Percentiles rank a stretch among this genome's conserved stretches.
Evolutionary conservation across 2,888 invertebrate genomes (phyloP).

Genomic region (Caenorhabditis auriculariae): DNA sequence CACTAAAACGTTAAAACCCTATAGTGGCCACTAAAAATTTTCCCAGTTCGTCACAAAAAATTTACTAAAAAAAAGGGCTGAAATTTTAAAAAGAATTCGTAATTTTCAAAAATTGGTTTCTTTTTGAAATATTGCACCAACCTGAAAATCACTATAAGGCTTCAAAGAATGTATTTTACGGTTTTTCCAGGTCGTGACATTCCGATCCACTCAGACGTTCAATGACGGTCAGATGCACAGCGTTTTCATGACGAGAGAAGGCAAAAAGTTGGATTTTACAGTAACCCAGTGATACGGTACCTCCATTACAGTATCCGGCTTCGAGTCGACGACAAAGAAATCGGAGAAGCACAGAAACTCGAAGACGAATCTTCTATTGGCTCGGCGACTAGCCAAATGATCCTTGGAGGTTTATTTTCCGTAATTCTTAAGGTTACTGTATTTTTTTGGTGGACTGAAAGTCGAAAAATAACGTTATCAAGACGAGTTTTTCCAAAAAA

Average conservation of each 20-base stretch:
- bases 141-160: neutral
- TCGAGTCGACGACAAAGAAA: constrained; percentile 62
- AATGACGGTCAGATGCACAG: constrained; percentile 60
- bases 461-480: too few species aligned
- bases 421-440: neutral
- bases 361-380: constrained; percentile 53
- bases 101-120: neutral
- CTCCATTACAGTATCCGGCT: constrained; percentile 28
- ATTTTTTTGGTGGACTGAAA: too few species aligned
- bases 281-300: neutral
- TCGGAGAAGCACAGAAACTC: constrained; percentile 40
- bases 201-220: constrained; percentile 46
- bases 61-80: too few species aligned
- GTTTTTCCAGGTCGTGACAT: constrained; percentile 32
- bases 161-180: neutral
- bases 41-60: too few species aligned
- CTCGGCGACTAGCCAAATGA: constrained; percentile 30
- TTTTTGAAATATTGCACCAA: too few species aligned
- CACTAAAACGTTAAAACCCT: too few species aligned
- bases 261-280: constrained; percentile 40
- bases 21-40: too few species aligned
- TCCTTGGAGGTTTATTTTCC: constrained; percentile 58
- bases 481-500: too few species aligned
- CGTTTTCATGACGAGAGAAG: constrained; percentile 52
- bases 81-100: neutral